phyloP scores from a whole-genome alignment of 2,797 vertebrate genomes.

The Sebastes paucispinis region DNA sequence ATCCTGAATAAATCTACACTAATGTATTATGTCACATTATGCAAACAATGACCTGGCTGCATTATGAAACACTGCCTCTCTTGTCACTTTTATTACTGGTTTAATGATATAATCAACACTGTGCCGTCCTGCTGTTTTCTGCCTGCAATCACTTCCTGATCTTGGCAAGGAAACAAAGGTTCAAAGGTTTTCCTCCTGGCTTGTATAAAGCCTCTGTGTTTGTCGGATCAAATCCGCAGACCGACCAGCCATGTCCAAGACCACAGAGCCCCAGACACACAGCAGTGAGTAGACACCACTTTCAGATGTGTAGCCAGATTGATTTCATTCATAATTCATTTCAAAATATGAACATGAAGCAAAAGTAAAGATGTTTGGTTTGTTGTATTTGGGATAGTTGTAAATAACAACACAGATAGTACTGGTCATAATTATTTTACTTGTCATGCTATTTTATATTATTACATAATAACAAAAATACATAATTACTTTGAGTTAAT shows the following conservation, averaged over 20 bases:
- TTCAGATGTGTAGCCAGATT: not conserved
- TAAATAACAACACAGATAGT: not conserved
- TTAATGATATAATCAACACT: not conserved
- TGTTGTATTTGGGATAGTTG: not conserved
- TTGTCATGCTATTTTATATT: not conserved
- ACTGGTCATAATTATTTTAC: not conserved
- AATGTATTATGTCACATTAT: not conserved
- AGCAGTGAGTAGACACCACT: constrained; percentile 66
- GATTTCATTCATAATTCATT: not conserved
- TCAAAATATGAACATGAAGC: not conserved
- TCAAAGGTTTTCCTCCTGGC: constrained; percentile 50
- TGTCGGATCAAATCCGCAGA: constrained; percentile 17
- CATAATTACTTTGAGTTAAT: not conserved
- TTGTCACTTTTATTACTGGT: not conserved
- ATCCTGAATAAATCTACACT: not conserved
- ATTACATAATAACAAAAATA: not conserved
- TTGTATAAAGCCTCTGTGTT: constrained; percentile 27
- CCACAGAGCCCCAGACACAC: constrained; percentile 8
- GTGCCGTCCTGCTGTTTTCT: not conserved
- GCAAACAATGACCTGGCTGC: not conserved
- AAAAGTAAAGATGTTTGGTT: not conserved
- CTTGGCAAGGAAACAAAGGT: constrained; percentile 21
- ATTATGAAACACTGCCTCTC: not conserved
- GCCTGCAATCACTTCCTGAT: not conserved
- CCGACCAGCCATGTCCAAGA: constrained; percentile 56